Base-by-base conservation (phyloP, 2,888 invertebrate genomes). In the Disparrhopalites patrizii region DNA sequence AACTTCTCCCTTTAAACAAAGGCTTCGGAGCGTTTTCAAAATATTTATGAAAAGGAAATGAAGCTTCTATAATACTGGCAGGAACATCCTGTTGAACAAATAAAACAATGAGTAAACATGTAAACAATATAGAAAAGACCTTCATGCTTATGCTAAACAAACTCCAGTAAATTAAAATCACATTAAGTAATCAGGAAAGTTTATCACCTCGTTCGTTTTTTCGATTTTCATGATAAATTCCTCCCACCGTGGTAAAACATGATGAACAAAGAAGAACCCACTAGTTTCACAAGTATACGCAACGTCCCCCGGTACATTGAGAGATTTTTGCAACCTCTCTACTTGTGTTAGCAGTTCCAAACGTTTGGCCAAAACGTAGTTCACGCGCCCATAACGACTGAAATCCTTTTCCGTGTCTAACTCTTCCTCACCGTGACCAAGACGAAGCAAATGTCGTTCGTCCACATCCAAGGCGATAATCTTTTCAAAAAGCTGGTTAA, bases 381-480 rank as follows among this genome's bases (percentile, higher is more conserved):
- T 99, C 1, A 99, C 99, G 63, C 99, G 87, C 0, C 99, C 99
- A 79, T 99, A 99, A 81, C 93, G 86, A 77, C 97, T 97, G 81
- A 96, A 99, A 79, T 99, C 99, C 79, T 99, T 99, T 78, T 98
- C 98, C 0, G 99, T 99, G 80, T 99, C 98, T 61, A 99, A 81
- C 0, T 94, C 93, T 79, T 99, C 98, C 36, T 52, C 65, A 15
- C 99, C 99, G 76, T 99, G 99, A 76, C 99, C 99, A 66, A 99
- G 85, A 88, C 99, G 96, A 66, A 99, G 80, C 70, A 99, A 82
- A 83, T 99, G 99, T 0, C 99, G 82, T 79, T 99, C 99, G 77
- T 99, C 98, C 36, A 99, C 93, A 78, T 99, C 98, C 67, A 99
- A 81, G 1, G 91, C 91, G 80, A 97, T 99, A 73, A 99, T 98